Percentiles rank a stretch among this genome's conserved stretches.
These are phyloP conservation scores for Hyla sarda DNA, from an alignment of 2,113 vertebrate genomes.

Conservation along the genomic window DNA sequence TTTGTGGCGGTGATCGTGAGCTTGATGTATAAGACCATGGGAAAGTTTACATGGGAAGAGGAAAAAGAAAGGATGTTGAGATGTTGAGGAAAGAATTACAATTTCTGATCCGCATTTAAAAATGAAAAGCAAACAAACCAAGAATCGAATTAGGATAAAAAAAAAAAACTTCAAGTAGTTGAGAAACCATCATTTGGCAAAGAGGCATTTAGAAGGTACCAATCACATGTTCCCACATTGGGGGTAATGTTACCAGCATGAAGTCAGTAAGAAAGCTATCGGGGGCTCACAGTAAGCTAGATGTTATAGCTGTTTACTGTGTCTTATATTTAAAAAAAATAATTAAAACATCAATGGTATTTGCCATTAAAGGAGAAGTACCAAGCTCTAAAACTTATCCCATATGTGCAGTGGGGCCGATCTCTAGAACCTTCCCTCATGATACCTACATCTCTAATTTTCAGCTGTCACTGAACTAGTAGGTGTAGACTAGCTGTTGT, in stretches of 20 bases:
- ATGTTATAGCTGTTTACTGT: too few species aligned
- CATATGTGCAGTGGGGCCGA: too few species aligned
- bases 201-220: neutral
- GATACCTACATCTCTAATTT: too few species aligned
- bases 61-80: conserved; percentile 68
- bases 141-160: neutral
- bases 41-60: conserved; percentile 71
- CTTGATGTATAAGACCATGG: conserved; percentile 71
- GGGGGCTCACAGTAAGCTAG: too few species aligned
- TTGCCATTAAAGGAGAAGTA: too few species aligned
- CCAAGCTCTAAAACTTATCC: too few species aligned
- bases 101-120: conserved; percentile 62
- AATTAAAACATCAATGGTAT: too few species aligned
- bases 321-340: too few species aligned
- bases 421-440: too few species aligned
- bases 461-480: too few species aligned
- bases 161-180: neutral
- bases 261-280: neutral
- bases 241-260: neutral
- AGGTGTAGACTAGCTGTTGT: too few species aligned
- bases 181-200: neutral
- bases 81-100: conserved; percentile 69
- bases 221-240: neutral
- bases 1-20: conserved; percentile 73
- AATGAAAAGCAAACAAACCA: neutral